phyloP scores from a whole-genome alignment of 1,140 invertebrate species.

The Atta colombica region DNA sequence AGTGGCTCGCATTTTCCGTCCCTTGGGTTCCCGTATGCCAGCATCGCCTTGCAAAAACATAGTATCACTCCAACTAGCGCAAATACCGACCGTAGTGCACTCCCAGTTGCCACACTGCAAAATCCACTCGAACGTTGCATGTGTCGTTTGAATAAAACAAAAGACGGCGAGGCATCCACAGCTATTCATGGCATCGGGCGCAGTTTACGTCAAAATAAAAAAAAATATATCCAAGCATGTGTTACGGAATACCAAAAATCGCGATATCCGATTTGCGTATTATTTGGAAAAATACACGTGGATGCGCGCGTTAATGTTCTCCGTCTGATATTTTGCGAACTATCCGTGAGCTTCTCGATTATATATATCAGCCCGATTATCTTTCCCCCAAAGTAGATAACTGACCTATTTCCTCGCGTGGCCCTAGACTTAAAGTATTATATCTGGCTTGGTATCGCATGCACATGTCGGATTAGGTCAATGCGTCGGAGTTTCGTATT shows the following conservation, averaged over 20 bases:
- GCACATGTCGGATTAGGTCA: not conserved
- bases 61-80: conserved; percentile 22
- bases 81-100: not conserved
- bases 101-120: conserved; percentile 21
- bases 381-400: conserved; percentile 3
- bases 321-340: not conserved
- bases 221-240: conserved; percentile 7
- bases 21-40: conserved; percentile 13
- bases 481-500: not conserved
- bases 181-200: not conserved
- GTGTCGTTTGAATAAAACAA: conserved; percentile 52
- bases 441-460: conserved; percentile 8
- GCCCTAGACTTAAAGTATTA: conserved; percentile 36
- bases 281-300: not conserved
- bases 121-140: conserved; percentile 43
- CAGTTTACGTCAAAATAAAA: conserved; percentile 51
- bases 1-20: conserved; percentile 50
- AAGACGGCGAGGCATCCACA: conserved; percentile 13
- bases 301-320: not conserved
- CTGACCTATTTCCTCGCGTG: conserved; percentile 27
- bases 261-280: not conserved
- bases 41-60: conserved; percentile 54
- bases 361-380: conserved; percentile 1
- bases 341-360: not conserved
- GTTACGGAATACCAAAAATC: not conserved